Conservation (phyloP, 1,140 invertebrate genomes). For the Sminthurides bifidus region DNA sequence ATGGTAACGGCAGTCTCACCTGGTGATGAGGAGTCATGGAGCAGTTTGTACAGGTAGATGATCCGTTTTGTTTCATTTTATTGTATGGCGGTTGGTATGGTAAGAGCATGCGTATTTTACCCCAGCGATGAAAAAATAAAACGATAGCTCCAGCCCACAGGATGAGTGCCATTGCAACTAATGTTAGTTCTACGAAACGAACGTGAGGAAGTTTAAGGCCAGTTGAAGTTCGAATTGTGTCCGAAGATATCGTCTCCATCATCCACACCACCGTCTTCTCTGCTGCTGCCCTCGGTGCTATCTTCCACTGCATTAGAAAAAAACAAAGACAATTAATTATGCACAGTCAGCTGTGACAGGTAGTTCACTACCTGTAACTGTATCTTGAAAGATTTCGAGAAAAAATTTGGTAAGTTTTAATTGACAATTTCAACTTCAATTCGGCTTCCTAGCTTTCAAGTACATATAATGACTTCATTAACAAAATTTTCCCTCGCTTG, state of each 20-base stretch:
- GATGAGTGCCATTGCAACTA: conserved; percentile 70
- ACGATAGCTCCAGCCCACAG: conserved; percentile 79
- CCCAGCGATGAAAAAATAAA: conserved; percentile 72
- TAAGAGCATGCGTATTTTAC: conserved; percentile 81
- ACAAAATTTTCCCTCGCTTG: no score
- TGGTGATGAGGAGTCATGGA: conserved; percentile 31
- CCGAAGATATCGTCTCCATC: neutral
- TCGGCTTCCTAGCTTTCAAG: no score
- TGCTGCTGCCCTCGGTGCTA: neutral
- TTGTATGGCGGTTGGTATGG: conserved; percentile 85
- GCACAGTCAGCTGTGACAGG: no score
- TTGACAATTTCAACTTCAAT: no score
- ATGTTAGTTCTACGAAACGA: conserved; percentile 71
- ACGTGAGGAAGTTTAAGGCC: conserved; percentile 44
- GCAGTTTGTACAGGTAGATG: conserved; percentile 27
- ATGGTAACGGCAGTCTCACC: conserved; percentile 10
- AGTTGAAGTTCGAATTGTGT: neutral
- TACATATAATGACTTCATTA: no score
- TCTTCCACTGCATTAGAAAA: conserved; percentile 9
- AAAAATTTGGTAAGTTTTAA: no score
- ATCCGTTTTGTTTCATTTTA: conserved; percentile 38
- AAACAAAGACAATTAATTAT: conserved; percentile 8
- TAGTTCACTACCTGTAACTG: no score
- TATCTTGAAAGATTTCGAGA: no score
- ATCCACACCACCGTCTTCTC: conserved; percentile 3